Percentiles rank a stretch among this genome's conserved stretches.
Conservation (phyloP, 2,888 invertebrate genomes). For the Litoditis marina region DNA sequence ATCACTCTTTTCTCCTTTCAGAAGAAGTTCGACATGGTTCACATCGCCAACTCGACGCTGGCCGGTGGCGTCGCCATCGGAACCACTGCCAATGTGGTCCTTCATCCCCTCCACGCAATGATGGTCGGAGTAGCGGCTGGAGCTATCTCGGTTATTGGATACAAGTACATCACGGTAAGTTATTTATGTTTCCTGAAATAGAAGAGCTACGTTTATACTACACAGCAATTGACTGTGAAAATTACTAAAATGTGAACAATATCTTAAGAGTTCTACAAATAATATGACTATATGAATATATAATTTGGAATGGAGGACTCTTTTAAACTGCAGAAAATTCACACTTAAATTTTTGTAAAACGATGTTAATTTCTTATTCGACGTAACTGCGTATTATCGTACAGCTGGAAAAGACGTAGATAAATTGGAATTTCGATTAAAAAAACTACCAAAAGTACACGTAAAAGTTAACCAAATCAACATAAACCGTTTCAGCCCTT, state of each 20-base stretch:
- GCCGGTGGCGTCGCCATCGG: conserved; percentile 61
- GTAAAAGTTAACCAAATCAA: no score
- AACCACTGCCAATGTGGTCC: conserved; percentile 63
- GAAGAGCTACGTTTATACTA: no score
- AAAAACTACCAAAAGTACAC: no score
- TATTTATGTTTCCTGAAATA: not conserved
- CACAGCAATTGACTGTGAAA: no score
- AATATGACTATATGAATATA: no score
- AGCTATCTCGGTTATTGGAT: conserved; percentile 57
- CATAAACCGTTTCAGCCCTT: conserved; percentile 71
- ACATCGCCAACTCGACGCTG: conserved; percentile 65
- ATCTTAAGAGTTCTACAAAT: no score
- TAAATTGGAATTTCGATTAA: no score
- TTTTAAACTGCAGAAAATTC: not conserved
- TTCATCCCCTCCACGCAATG: conserved; percentile 61
- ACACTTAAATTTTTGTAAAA: conserved; percentile 8
- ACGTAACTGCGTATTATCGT: no score
- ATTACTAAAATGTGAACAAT: no score
- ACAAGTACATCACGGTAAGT: conserved; percentile 48
- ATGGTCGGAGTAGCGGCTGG: conserved; percentile 59
- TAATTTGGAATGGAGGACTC: no score
- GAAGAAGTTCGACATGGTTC: conserved; percentile 62
- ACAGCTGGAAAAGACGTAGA: no score
- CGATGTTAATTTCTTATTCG: no score
- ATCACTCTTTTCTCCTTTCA: conserved; percentile 18